Evolutionary conservation across 2,113 vertebrate genomes (phyloP).

Genomic region (Xenopus laevis): DNA sequence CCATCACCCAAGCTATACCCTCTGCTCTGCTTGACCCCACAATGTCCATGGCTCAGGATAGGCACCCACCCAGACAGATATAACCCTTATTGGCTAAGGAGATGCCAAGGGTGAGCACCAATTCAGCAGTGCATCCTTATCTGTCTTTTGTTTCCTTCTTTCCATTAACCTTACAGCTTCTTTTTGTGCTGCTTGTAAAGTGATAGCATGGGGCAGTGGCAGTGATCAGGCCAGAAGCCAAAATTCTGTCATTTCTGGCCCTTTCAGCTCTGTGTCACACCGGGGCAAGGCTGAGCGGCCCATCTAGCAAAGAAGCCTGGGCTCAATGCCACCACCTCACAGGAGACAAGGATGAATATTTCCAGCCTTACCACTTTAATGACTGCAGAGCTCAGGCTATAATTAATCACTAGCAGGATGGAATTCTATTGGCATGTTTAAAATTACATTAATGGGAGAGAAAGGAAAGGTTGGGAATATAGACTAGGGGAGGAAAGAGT

Average conservation of each 20-base stretch:
- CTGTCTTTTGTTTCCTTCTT: neutral
- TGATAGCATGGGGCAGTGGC: conserved; percentile 1
- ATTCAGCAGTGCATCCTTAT: neutral
- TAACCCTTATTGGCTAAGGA: neutral
- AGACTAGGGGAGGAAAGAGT: neutral
- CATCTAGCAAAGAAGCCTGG: conserved; percentile 16
- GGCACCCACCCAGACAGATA: too few species aligned
- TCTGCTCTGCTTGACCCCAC: too few species aligned
- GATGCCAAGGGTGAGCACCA: neutral
- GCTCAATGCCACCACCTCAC: conserved; percentile 26
- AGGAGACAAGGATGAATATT: conserved; percentile 39
- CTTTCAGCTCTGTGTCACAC: conserved; percentile 21
- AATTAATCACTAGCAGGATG: conserved; percentile 27
- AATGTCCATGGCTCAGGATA: too few species aligned
- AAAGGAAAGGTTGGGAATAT: neutral
- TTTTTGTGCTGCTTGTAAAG: neutral
- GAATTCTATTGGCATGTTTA: conserved; percentile 11
- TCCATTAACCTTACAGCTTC: conserved; percentile 9
- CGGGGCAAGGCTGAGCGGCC: conserved; percentile 24
- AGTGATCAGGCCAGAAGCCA: conserved; percentile 4
- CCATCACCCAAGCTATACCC: too few species aligned
- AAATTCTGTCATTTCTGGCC: conserved; percentile 21
- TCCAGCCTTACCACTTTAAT: conserved; percentile 23
- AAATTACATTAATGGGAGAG: too few species aligned
- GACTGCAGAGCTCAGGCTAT: conserved; percentile 28